These are phyloP conservation scores for Lasioglossum lativentre DNA, from an alignment of 2,888 invertebrate species.

Conservation along the genomic window DNA sequence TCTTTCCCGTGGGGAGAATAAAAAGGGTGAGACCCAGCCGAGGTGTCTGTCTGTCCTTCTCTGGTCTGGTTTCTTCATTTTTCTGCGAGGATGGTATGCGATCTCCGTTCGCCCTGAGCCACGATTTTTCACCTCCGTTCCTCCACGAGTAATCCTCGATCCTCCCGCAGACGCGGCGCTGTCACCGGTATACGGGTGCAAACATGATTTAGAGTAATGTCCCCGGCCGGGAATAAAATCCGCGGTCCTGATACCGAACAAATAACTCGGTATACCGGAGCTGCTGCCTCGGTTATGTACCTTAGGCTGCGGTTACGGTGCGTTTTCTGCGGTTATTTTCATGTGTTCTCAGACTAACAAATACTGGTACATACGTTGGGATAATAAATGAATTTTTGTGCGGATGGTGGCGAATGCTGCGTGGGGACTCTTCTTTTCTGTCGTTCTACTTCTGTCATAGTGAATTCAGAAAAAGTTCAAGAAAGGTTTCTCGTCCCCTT, in stretches of 20 bases:
- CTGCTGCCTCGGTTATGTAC: neutral
- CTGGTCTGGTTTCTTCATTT: conserved; percentile 45
- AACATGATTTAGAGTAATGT: conserved; percentile 79
- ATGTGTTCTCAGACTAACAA: neutral
- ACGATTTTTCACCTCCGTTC: conserved; percentile 24
- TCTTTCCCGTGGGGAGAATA: conserved; percentile 60
- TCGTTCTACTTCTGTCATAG: too few species aligned
- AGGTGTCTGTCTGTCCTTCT: conserved; percentile 15
- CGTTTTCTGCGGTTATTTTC: neutral
- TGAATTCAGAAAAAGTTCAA: too few species aligned
- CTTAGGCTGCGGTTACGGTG: neutral
- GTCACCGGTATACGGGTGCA: conserved; percentile 73
- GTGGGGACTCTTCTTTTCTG: too few species aligned
- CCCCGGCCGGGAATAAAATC: conserved; percentile 75
- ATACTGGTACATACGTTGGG: neutral
- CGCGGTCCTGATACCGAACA: conserved; percentile 65
- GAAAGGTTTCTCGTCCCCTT: too few species aligned
- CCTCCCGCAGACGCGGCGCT: conserved; percentile 14
- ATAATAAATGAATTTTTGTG: neutral
- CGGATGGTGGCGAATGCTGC: too few species aligned
- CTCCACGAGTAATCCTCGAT: conserved; percentile 35
- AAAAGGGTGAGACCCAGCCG: conserved; percentile 61
- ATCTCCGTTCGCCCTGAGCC: conserved; percentile 21
- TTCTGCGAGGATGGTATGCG: conserved; percentile 28
- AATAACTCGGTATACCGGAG: conserved; percentile 74